Evolutionary conservation across 2,797 vertebrate species (phyloP).

Genomic region (Phalanger gymnotis): DNA sequence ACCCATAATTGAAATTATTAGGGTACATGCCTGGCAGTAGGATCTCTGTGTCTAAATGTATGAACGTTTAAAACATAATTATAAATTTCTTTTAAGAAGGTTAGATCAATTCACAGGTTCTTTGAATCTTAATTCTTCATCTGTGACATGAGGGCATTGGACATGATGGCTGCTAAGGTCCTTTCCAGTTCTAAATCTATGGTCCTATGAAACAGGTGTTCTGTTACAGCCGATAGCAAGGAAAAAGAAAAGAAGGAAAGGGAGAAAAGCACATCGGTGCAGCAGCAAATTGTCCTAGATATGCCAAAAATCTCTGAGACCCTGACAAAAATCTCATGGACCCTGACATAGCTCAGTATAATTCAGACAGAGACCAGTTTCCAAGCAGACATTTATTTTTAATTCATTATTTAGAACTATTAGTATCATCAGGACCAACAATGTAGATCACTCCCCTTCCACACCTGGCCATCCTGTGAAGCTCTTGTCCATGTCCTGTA

Average conservation of each 20-base stretch:
- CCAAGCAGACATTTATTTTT: not conserved
- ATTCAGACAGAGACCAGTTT: not conserved
- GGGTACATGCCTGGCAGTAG: not conserved
- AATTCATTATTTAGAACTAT: conserved; percentile 1
- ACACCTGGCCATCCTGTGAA: no score
- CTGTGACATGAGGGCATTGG: not conserved
- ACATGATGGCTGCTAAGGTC: no score
- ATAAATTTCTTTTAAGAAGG: not conserved
- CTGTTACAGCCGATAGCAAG: not conserved
- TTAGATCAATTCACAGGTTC: not conserved
- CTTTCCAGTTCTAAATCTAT: not conserved
- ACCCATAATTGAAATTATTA: not conserved
- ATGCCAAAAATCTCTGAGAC: not conserved
- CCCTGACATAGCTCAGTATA: not conserved
- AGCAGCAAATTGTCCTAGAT: not conserved
- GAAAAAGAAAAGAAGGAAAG: not conserved
- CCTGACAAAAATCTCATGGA: no score
- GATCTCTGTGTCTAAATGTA: not conserved
- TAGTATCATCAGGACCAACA: not conserved
- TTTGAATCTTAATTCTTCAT: not conserved
- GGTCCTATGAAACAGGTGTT: not conserved
- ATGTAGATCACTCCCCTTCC: not conserved
- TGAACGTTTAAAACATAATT: not conserved
- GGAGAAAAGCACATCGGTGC: not conserved
- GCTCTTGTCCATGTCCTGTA: no score